These are phyloP conservation scores for Sesia bembeciformis DNA, from an alignment of 2,888 invertebrate genomes.

Conservation along the genomic window DNA sequence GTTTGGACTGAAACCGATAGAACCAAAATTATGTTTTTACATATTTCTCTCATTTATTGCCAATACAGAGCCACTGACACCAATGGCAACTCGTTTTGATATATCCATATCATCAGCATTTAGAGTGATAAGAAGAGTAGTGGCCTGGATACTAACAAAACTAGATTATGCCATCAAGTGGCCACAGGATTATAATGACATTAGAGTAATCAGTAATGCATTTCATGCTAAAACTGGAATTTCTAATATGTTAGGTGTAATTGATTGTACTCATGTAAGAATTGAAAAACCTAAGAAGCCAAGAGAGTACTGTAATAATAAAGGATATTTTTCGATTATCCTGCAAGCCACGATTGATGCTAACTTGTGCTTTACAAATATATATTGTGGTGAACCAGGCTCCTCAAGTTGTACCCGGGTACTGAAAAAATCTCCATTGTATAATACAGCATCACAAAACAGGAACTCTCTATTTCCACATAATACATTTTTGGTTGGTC, in stretches of 20 bases:
- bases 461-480: conserved; percentile 36
- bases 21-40: conserved; percentile 45
- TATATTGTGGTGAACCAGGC: conserved; percentile 52
- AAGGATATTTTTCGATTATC: conserved; percentile 44
- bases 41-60: conserved; percentile 48
- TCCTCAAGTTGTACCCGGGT: conserved; percentile 39
- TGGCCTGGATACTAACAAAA: conserved; percentile 47
- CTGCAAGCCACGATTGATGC: conserved; percentile 44
- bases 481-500: conserved; percentile 40
- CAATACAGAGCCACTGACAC: conserved; percentile 41
- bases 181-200: conserved; percentile 35
- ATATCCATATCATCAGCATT: conserved; percentile 51
- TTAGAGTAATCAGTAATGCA: conserved; percentile 27
- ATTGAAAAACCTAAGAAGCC: conserved; percentile 48
- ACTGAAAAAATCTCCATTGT: conserved; percentile 40
- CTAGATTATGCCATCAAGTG: conserved; percentile 41
- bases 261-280: conserved; percentile 44
- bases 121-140: conserved; percentile 42
- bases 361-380: conserved; percentile 40
- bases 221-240: conserved; percentile 40
- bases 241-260: conserved; percentile 37
- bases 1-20: conserved; percentile 46
- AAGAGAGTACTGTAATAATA: conserved; percentile 40
- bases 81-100: conserved; percentile 47
- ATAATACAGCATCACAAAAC: conserved; percentile 33